These are phyloP conservation scores for Eupithecia pulchellata DNA, from an alignment of 2,888 invertebrate genomes.

Conservation along the genomic window DNA sequence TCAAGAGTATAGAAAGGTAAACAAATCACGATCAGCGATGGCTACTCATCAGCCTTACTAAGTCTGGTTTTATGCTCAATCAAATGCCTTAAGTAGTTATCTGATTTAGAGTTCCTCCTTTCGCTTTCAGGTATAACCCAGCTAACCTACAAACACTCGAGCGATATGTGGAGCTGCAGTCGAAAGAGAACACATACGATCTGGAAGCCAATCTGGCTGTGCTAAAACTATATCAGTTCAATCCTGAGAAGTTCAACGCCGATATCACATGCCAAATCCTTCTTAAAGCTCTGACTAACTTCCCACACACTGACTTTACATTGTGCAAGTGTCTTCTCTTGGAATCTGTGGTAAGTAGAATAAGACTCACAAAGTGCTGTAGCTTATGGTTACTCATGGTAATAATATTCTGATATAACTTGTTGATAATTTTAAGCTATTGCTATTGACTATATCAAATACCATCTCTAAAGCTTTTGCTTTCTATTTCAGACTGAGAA, in stretches of 20 bases:
- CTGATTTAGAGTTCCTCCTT: neutral
- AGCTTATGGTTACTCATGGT: neutral
- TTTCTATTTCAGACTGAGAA: constrained; percentile 88
- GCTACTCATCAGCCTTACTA: neutral
- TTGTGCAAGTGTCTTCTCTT: constrained; percentile 98
- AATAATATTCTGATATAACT: neutral
- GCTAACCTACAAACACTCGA: constrained; percentile 96
- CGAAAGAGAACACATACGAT: constrained; percentile 96
- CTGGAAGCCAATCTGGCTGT: constrained; percentile 98
- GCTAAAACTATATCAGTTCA: constrained; percentile 98
- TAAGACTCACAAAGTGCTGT: neutral
- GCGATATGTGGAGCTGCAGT: constrained; percentile 96
- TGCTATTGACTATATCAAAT: no score
- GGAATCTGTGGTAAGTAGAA: constrained; percentile 82
- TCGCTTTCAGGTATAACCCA: constrained; percentile 94
- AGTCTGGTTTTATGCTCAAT: neutral
- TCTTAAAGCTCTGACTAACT: constrained; percentile 97
- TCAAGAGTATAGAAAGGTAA: constrained; percentile 97
- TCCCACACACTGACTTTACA: constrained; percentile 99
- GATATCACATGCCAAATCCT: constrained; percentile 95
- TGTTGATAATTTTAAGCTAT: neutral
- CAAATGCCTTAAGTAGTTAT: neutral
- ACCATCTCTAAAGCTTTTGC: neutral
- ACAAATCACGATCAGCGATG: constrained; percentile 1
- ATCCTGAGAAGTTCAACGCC: constrained; percentile 93